Conservation (phyloP, 2,113 vertebrate species). For the Physeter macrocephalus region DNA sequence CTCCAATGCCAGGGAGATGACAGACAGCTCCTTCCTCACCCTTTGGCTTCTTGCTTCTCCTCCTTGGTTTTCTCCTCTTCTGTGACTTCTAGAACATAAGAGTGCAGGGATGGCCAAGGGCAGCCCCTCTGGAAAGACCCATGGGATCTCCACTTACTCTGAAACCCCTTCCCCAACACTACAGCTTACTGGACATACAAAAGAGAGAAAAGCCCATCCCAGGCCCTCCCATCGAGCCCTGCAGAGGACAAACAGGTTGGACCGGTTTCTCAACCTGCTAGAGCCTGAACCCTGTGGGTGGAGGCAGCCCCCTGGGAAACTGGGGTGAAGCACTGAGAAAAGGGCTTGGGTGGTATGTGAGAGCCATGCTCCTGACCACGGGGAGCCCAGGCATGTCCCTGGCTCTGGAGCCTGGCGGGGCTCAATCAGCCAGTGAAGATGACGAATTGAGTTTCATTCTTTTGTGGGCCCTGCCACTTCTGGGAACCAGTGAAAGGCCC, state of each 20-base stretch:
- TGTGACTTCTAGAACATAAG: constrained; percentile 76
- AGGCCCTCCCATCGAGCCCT: constrained; percentile 28
- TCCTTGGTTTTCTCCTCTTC: constrained; percentile 87
- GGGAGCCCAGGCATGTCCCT: constrained; percentile 14
- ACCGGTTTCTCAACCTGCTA: constrained; percentile 59
- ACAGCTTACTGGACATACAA: background rate
- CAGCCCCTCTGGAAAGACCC: background rate
- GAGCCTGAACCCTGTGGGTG: constrained; percentile 44
- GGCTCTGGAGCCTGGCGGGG: background rate
- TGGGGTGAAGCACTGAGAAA: constrained; percentile 38
- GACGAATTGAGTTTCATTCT: constrained; percentile 1
- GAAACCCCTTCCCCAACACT: constrained; percentile 1
- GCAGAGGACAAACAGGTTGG: constrained; percentile 56
- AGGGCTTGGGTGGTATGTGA: constrained; percentile 39
- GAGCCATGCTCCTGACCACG: background rate
- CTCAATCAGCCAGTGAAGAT: background rate
- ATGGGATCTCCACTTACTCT: background rate
- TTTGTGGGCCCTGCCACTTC: constrained; percentile 10
- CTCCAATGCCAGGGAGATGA: background rate
- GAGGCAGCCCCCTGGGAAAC: constrained; percentile 68
- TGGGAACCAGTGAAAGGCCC: background rate
- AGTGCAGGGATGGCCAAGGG: background rate
- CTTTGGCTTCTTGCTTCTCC: constrained; percentile 85
- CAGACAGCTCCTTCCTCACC: constrained; percentile 75
- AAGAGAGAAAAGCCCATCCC: constrained; percentile 48